phyloP scores from a whole-genome alignment of 92 coral and sea anemone genomes.

The Pocillopora meandrina region DNA sequence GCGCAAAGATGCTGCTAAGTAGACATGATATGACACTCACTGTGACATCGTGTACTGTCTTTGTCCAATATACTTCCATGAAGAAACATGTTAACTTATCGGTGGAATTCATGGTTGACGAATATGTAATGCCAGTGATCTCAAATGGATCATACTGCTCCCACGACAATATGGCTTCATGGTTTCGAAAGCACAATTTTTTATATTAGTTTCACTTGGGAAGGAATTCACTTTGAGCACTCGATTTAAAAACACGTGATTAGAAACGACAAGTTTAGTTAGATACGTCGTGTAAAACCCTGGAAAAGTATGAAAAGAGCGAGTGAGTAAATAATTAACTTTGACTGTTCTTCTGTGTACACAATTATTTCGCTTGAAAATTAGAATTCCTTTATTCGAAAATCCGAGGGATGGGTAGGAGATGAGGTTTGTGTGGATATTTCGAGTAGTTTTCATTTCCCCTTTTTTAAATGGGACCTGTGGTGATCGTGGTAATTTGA shows the following conservation, averaged over 20 bases:
- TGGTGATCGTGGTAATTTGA: neutral
- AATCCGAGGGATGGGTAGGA: neutral
- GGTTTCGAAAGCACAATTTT: too few relatives aligned
- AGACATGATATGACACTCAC: neutral
- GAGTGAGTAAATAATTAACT: neutral
- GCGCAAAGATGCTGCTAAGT: neutral
- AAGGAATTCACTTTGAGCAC: too few relatives aligned
- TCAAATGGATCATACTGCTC: too few relatives aligned
- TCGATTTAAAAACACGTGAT: too few relatives aligned
- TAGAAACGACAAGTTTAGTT: too few relatives aligned
- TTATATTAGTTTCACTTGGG: too few relatives aligned
- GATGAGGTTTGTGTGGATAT: slow-evolving; percentile 1
- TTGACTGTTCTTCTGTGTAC: neutral
- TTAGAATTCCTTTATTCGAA: neutral
- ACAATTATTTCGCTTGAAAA: neutral
- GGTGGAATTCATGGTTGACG: neutral
- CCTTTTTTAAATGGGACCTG: neutral
- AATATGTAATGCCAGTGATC: neutral
- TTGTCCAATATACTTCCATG: neutral
- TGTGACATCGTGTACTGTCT: neutral
- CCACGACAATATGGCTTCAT: too few relatives aligned
- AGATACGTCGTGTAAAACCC: too few relatives aligned
- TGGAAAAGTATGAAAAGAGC: neutral
- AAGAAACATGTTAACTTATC: neutral
- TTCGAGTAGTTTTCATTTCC: neutral